Evolutionary conservation across 2,797 vertebrate species (phyloP).

Genomic region (Galagoides demidoff): DNA sequence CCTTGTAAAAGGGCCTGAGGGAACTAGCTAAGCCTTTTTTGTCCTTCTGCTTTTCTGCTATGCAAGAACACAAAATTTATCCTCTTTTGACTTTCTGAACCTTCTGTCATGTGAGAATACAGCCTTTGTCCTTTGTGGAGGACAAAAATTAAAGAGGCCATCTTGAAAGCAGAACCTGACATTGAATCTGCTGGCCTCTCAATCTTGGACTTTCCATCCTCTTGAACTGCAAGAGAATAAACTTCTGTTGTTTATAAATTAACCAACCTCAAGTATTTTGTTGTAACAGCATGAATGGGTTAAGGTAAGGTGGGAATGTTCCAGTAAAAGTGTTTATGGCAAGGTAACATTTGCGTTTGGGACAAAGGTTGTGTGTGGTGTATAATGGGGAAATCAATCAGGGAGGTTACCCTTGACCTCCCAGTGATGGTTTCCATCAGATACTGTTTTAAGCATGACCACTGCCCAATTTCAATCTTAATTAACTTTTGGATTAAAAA

Average conservation of each 20-base stretch:
- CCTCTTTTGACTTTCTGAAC: background rate
- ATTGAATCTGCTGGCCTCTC: background rate
- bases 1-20: background rate
- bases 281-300: background rate
- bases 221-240: background rate
- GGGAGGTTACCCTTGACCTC: background rate
- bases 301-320: background rate
- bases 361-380: background rate
- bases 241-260: background rate
- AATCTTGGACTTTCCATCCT: background rate
- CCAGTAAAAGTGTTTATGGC: background rate
- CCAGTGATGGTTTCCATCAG: background rate
- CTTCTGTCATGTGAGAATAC: background rate
- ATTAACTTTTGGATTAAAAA: background rate
- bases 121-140: background rate
- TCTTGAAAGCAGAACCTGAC: background rate
- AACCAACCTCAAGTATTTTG: background rate
- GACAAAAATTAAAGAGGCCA: background rate
- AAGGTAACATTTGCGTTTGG: background rate
- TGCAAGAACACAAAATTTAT: background rate
- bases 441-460: background rate
- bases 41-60: background rate
- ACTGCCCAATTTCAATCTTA: background rate
- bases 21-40: background rate
- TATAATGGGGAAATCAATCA: background rate